phyloP scores from a whole-genome alignment of 2,113 vertebrate genomes.

The Perca fluviatilis region DNA sequence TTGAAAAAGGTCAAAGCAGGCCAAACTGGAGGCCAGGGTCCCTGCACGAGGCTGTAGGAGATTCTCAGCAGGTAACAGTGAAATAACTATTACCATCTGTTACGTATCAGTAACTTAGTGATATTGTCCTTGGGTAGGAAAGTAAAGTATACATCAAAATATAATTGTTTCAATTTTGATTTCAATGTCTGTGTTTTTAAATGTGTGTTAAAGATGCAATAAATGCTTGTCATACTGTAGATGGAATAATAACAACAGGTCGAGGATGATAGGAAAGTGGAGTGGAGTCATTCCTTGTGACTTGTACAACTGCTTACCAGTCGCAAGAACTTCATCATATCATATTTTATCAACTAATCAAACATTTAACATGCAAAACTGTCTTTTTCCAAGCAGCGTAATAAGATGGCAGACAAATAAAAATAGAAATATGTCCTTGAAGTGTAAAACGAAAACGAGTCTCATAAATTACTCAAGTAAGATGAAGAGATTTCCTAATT shows the following conservation, averaged over 20 bases:
- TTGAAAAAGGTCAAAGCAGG: slow-evolving; percentile 20
- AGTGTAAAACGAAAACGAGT: neutral
- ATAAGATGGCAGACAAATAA: neutral
- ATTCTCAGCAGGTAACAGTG: neutral
- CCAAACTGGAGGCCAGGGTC: neutral
- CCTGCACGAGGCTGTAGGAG: neutral
- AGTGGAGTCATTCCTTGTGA: neutral
- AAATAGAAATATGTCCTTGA: neutral
- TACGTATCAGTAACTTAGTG: neutral
- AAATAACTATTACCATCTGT: neutral
- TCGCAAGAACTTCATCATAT: neutral
- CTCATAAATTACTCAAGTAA: neutral
- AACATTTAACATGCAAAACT: neutral
- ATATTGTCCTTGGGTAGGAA: neutral
- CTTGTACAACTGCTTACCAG: neutral
- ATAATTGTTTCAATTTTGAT: too few relatives aligned
- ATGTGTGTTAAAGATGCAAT: neutral
- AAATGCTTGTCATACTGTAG: neutral
- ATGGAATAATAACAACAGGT: neutral
- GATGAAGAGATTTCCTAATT: neutral
- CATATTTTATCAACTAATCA: neutral
- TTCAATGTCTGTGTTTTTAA: too few relatives aligned
- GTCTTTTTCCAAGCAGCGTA: neutral
- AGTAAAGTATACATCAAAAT: too few relatives aligned
- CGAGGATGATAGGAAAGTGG: neutral